These are phyloP conservation scores for Trissonchulus sp. DNA, from an alignment of 2,888 invertebrate species.

Conservation along the genomic window DNA sequence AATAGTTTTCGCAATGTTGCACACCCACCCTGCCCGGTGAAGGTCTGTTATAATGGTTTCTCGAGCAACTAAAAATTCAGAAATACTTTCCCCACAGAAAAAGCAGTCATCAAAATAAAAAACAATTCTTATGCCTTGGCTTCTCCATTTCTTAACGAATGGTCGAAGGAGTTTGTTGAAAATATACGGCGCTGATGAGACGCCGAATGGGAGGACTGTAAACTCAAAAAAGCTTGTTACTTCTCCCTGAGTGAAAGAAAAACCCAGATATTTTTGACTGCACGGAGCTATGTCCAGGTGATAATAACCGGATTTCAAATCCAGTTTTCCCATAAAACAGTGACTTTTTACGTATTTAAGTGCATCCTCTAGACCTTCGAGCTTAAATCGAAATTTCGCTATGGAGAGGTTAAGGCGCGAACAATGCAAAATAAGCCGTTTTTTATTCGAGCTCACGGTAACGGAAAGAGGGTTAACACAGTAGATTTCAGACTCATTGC, in stretches of 20 bases:
- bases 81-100: no score
- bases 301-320: constrained; percentile 20
- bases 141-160: background rate
- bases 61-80: no score
- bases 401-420: background rate
- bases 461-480: constrained; percentile 19
- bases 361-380: background rate
- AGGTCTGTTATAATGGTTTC: background rate
- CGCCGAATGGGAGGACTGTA: constrained; percentile 13
- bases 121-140: background rate
- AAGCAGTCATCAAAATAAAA: constrained; percentile 15
- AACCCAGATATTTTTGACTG: background rate
- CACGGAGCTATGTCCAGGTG: background rate
- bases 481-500: background rate
- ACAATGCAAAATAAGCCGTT: constrained; percentile 6
- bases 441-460: background rate
- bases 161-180: constrained; percentile 13
- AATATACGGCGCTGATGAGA: constrained; percentile 9
- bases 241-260: background rate
- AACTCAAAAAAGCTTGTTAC: background rate
- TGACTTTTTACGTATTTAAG: background rate
- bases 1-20: background rate
- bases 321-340: constrained; percentile 6
- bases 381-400: constrained; percentile 15
- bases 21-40: background rate